Evolutionary conservation across 2,888 invertebrate species (phyloP).

Genomic region (Galerucella nymphaeae): DNA sequence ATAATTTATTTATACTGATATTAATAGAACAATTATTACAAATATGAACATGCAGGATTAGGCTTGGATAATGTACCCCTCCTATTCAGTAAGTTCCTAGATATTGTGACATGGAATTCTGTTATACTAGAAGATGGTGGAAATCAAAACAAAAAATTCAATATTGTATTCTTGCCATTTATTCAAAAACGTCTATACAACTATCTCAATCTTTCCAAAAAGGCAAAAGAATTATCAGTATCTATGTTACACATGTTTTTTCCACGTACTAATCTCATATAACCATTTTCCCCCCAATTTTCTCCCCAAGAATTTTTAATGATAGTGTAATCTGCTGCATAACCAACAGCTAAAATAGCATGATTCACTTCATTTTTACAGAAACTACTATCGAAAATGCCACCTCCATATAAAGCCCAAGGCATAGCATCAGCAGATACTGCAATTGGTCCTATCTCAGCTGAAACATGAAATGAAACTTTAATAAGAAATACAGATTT

Average conservation of each 20-base stretch:
- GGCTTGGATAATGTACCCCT: no score
- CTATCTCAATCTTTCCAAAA: constrained; percentile 11
- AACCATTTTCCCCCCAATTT: constrained; percentile 56
- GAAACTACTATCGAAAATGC: constrained; percentile 81
- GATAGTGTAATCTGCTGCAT: constrained; percentile 73
- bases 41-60: no score
- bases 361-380: constrained; percentile 75
- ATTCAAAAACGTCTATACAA: not conserved
- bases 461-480: constrained; percentile 70
- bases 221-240: not conserved
- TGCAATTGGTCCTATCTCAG: constrained; percentile 84
- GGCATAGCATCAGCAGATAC: constrained; percentile 89
- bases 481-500: not conserved
- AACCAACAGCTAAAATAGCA: constrained; percentile 82
- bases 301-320: constrained; percentile 76
- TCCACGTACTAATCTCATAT: constrained; percentile 52
- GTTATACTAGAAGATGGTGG: no score
- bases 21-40: no score
- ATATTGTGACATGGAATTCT: no score
- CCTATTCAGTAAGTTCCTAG: no score
- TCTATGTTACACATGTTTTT: constrained; percentile 88
- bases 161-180: no score
- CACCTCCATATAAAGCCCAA: constrained; percentile 84
- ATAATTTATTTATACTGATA: no score
- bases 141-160: no score